Base-by-base conservation (phyloP, 2,797 vertebrate species). In the Sorex maritimensis region DNA sequence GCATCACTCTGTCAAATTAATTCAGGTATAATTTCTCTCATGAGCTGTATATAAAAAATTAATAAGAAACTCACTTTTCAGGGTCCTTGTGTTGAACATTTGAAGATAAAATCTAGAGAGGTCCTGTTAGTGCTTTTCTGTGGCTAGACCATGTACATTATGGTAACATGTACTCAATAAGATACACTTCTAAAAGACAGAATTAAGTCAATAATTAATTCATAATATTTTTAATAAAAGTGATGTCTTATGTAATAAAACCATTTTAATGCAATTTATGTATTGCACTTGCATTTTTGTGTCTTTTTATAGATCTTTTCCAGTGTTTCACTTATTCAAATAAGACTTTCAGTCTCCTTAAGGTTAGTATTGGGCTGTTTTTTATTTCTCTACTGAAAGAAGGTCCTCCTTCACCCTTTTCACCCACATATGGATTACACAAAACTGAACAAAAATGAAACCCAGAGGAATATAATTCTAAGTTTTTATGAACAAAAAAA, bases 1-100 rank as follows among this genome's bases (percentile, higher is more conserved):
- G 72, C 88, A 67, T 80, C 49, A 88, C 74, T 58, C 58, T 94
- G 82, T 24, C 80, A 92, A 86, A 73, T 90, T 92, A 88, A 49
- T 81, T 86, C 38, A 88, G 28, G 89, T 89, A 94, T 68, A 83
- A 73, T 44, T 86, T 78, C 58, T 24, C 19, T 24, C 9, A 65
- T 65, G 8, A 23, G 24, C 24, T 55, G 13, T 55, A 55, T 55
- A 55, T 55, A 19, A 65, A 65, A 65, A 23, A 65, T 23, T 19
- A 65, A 65, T 21, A 23, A 1, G 8, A 24, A 23, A 65, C 4
- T 8, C 94, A 28, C 44, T 3, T 93, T 72, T 86, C 75, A 79
- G 10, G 4, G 19, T 75, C 30, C 46, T 23, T 86, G 61, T 84
- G 61, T 49, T 81, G 46, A 93, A 34, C 26, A 46, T 82, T 74